phyloP scores from a whole-genome alignment of 2,113 vertebrate genomes.

The Heterotis niloticus region DNA sequence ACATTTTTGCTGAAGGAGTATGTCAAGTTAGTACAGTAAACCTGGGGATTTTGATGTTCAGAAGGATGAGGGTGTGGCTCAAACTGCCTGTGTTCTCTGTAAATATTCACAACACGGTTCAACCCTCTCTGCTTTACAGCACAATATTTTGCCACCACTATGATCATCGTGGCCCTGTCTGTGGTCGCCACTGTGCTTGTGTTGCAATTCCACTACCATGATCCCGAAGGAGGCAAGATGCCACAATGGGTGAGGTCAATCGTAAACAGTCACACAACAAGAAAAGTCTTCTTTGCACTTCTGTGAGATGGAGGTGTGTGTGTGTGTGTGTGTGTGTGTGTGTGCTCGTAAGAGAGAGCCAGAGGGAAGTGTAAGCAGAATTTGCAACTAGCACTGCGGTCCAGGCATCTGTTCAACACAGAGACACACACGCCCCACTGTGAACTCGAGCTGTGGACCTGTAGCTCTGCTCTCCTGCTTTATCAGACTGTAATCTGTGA shows the following conservation, averaged over 20 bases:
- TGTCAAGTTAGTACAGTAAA: too few relatives aligned
- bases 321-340: neutral
- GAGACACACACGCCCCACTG: neutral
- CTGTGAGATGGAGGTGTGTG: too few relatives aligned
- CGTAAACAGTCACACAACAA: conserved; percentile 1
- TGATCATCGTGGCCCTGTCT: conserved; percentile 87
- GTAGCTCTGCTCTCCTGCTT: neutral
- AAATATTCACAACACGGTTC: neutral
- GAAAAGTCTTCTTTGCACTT: too few relatives aligned
- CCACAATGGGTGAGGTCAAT: conserved; percentile 81
- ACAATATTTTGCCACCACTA: conserved; percentile 90
- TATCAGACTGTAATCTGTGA: neutral
- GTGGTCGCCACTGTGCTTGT: conserved; percentile 87
- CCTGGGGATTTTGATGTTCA: too few relatives aligned
- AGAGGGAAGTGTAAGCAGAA: neutral
- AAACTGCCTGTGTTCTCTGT: neutral
- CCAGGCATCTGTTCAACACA: too few relatives aligned
- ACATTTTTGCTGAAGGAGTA: too few relatives aligned
- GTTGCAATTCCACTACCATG: conserved; percentile 84
- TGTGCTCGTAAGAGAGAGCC: neutral
- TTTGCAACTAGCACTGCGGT: too few relatives aligned
- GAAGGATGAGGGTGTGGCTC: neutral
- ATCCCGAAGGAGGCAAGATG: conserved; percentile 85
- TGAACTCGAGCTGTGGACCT: neutral
- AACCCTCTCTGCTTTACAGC: conserved; percentile 61